Evolutionary conservation across 2,113 vertebrate genomes (phyloP), one percentile per base, ranked within the genome.

Genomic region (Aythya baeri): DNA sequence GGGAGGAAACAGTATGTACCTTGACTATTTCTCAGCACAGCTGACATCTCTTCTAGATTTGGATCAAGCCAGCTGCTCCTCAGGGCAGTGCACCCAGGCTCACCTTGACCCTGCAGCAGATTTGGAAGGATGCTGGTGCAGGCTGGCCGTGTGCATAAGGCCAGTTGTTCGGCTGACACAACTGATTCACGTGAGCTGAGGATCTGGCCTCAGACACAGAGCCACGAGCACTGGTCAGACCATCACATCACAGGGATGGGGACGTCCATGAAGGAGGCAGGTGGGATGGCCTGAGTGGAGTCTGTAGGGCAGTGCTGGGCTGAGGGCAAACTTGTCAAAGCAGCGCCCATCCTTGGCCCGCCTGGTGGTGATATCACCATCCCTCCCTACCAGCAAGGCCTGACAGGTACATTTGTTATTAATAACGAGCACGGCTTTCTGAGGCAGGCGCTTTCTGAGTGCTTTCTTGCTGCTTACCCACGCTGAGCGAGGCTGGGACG

Each of bases 141-240:
- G 73, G 32, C 76, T 3, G 6, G 31, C 54, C 7, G 66, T 0
- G 0, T 34, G 72, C 2, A 0, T 44, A 50, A 57, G 70, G 84
- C 93, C 81, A 85, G 79, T 70, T 91, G 76, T 90, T 93, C 58
- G 50, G 86, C 80, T 92, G 92, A 88, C 77, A 57, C 72, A 86
- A 88, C 66, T 2, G 0, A 84, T 82, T 88, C 71, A 49, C 0
- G 1, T 57, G 61, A 55, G 21, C 43, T 0, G 0, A 75, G 44
- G 75, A 79, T 83, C 58, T 12, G 10, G 77, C 44, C 23, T 5
- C 57, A 81, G 73, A 82, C 5, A 0, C 10, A 59, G 50, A 84
- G 54, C 66, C 67, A 26, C 15, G 31, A 89, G 62, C 2, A 44
- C 41, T 38, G 17, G 34, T 43, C 34, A 50, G 43, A 43, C 61